These are phyloP conservation scores for Orthosia gracilis DNA, from an alignment of 2,888 invertebrate species.

Conservation along the genomic window DNA sequence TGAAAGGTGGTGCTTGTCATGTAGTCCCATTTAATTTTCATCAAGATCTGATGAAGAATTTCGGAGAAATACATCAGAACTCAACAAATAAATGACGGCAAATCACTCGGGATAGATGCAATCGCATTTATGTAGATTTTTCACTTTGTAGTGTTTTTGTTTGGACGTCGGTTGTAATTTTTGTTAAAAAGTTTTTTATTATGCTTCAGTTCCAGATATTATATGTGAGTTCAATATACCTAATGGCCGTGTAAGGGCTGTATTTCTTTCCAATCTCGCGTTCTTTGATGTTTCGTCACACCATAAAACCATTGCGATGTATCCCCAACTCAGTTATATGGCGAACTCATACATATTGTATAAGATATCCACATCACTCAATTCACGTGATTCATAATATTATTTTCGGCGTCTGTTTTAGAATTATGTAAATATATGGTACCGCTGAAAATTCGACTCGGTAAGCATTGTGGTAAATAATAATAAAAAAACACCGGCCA, in stretches of 20 bases:
- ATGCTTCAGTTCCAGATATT: neutral
- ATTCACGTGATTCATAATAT: slow-evolving; percentile 55
- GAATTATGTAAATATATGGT: slow-evolving; percentile 56
- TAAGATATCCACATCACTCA: slow-evolving; percentile 35
- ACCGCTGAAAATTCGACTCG: slow-evolving; percentile 33
- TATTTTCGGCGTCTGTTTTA: slow-evolving; percentile 48
- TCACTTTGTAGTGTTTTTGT: too few species aligned
- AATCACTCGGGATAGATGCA: too few species aligned
- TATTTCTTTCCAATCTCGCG: neutral
- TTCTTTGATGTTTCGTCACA: slow-evolving; percentile 1
- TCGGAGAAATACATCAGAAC: too few species aligned
- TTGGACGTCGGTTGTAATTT: too few species aligned
- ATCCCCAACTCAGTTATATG: slow-evolving; percentile 25
- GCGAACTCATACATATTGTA: slow-evolving; percentile 55
- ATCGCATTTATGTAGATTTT: too few species aligned
- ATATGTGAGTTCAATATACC: neutral
- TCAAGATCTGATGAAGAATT: too few species aligned
- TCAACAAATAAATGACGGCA: too few species aligned
- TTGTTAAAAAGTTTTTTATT: too few species aligned
- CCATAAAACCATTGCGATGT: slow-evolving; percentile 26
- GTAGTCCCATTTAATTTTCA: too few species aligned
- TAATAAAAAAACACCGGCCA: slow-evolving; percentile 32
- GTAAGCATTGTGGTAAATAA: slow-evolving; percentile 28
- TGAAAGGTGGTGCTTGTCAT: too few species aligned
- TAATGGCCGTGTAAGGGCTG: neutral